Base-by-base conservation (phyloP, 2,888 invertebrate species). In the Apeira syringaria region DNA sequence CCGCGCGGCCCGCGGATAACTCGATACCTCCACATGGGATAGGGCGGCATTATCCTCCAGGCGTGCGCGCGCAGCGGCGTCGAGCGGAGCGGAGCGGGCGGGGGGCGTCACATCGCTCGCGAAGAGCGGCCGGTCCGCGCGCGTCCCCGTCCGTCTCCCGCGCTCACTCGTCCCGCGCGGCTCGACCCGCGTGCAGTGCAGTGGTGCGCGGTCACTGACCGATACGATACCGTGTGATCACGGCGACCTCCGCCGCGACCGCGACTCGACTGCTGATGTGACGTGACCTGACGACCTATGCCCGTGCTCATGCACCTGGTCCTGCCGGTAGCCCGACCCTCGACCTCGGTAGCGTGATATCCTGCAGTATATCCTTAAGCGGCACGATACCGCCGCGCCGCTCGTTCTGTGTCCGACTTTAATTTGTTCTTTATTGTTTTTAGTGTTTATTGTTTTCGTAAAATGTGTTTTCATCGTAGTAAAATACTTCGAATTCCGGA, bases 21-120 rank as follows among this genome's bases (percentile, higher is more conserved):
- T 88, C 87, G 87, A 88, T 87, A 88, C 77, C 72, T 86, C 81
- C 81, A 80, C 80, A 75, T 65, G 62, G 76, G 80, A 79, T 76
- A 82, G 88, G 86, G 80, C 87, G 75, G 85, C 88, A 81, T 87
- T 88, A 86, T 80, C 79, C 74, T 64, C 61, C 69, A 48, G 57
- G 60, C 62, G 57, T 86, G 89, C 88, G 89, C 89, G 89, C 88
- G 86, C 88, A 85, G 64, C 59, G 66, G 82, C 80, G 83, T 80
- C 80, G 80, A 68, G 84, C 80, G 80, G 85, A 84, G n/a, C n/a
- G n/a, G n/a, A n/a, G n/a, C 80, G 80, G 68, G 84, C 80, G 80
- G 85, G 83, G 86, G 82, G 84, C 78, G 70, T 83, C 87, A 89
- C 81, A 87, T 76, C 83, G 88, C 79, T 78, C 79, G 78, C 82